phyloP scores from a whole-genome alignment of 2,888 invertebrate species.

The Mythimna albipuncta region DNA sequence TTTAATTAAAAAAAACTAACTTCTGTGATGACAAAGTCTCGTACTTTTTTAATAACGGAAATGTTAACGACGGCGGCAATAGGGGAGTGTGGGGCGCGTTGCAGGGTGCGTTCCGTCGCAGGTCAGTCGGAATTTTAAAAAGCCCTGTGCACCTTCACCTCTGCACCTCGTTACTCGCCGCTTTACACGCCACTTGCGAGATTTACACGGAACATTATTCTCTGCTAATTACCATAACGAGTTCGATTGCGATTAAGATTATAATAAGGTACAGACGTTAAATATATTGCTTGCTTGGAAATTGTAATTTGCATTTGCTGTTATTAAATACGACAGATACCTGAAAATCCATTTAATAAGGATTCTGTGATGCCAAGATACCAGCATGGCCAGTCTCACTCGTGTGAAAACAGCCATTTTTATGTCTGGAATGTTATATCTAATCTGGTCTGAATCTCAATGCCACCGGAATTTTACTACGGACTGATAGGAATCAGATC shows the following conservation, averaged over 20 bases:
- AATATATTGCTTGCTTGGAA: slow-evolving; percentile 17
- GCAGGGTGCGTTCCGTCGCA: slow-evolving; percentile 60
- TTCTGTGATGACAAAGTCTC: slow-evolving; percentile 89
- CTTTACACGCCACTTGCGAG: slow-evolving; percentile 48
- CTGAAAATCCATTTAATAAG: background rate
- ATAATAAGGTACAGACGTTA: slow-evolving; percentile 12
- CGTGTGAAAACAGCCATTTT: slow-evolving; percentile 4
- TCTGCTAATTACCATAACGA: slow-evolving; percentile 48
- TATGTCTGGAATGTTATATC: slow-evolving; percentile 12
- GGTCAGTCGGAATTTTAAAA: slow-evolving; percentile 76
- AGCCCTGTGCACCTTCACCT: slow-evolving; percentile 61
- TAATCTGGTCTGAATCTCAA: slow-evolving; percentile 16
- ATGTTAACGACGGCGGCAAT: slow-evolving; percentile 84
- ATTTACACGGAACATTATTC: slow-evolving; percentile 49
- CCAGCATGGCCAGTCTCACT: background rate
- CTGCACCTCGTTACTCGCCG: slow-evolving; percentile 61
- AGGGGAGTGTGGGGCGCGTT: slow-evolving; percentile 67
- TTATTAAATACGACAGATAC: background rate
- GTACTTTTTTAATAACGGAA: slow-evolving; percentile 91
- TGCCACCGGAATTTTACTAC: slow-evolving; percentile 20
- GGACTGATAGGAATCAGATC: slow-evolving; percentile 20
- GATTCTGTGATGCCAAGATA: background rate
- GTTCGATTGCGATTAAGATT: slow-evolving; percentile 27
- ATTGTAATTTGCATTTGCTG: background rate
- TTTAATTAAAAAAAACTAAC: slow-evolving; percentile 91